Percentiles rank a stretch among this genome's conserved stretches.
Conservation (phyloP, 2,888 invertebrate genomes). For the Xanthorhoe designata region DNA sequence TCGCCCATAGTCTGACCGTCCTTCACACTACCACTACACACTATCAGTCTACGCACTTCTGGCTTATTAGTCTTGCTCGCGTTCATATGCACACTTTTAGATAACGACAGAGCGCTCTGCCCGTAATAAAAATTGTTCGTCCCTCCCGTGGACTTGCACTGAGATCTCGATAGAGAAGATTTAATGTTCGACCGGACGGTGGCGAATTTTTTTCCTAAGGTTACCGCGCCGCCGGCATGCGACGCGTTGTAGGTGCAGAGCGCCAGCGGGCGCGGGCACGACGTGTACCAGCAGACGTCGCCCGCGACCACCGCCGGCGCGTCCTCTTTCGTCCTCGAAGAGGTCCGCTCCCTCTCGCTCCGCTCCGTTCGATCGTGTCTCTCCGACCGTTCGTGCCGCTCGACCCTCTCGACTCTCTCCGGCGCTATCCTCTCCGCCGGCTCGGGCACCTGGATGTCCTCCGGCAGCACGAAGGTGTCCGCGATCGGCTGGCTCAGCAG, state of each 20-base stretch:
- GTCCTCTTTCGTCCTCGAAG: constrained; percentile 49
- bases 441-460: constrained; percentile 57
- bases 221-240: constrained; percentile 84
- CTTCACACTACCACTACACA: constrained; percentile 66
- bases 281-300: constrained; percentile 80
- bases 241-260: constrained; percentile 85
- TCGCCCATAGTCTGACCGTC: constrained; percentile 69
- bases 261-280: constrained; percentile 86
- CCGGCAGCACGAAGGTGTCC: constrained; percentile 67
- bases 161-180: constrained; percentile 73
- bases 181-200: constrained; percentile 81
- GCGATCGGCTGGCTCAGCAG: constrained; percentile 69
- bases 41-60: constrained; percentile 80
- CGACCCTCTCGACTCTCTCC: constrained; percentile 38
- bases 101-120: constrained; percentile 68
- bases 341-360: constrained; percentile 43
- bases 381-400: constrained; percentile 53
- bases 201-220: constrained; percentile 81
- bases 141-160: constrained; percentile 66
- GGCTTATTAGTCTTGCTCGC: constrained; percentile 76
- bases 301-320: constrained; percentile 64
- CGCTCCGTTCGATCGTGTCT: constrained; percentile 13
- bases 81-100: constrained; percentile 78
- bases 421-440: constrained; percentile 42
- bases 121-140: constrained; percentile 71